Conservation (phyloP, 2,113 vertebrate species). For the Ictalurus furcatus region DNA sequence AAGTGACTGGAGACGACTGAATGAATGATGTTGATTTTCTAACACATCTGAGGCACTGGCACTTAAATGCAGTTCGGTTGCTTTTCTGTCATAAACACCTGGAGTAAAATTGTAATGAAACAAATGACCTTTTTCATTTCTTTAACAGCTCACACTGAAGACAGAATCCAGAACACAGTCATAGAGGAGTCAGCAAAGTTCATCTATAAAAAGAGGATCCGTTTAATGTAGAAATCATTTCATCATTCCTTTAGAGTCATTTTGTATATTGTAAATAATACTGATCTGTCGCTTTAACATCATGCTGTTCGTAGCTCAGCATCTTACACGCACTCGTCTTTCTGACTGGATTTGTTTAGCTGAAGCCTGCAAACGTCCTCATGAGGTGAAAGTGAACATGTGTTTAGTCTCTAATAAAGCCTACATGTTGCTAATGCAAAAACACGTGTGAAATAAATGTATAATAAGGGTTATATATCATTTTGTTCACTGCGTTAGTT, state of each 20-base stretch:
- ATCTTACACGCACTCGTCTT: background rate
- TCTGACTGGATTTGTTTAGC: conserved; percentile 1
- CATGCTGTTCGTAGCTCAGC: background rate
- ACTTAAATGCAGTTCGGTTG: too few species aligned
- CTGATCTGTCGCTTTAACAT: background rate
- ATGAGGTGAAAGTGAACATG: too few species aligned
- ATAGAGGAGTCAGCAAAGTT: background rate
- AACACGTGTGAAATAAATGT: too few species aligned
- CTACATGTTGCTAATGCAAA: too few species aligned
- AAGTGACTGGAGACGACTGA: too few species aligned
- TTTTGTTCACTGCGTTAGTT: too few species aligned
- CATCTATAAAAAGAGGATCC: background rate
- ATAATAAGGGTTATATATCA: too few species aligned
- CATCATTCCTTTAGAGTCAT: background rate
- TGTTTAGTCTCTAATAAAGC: too few species aligned
- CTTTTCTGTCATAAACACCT: background rate
- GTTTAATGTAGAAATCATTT: background rate
- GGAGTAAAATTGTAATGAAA: too few species aligned
- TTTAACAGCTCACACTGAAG: background rate
- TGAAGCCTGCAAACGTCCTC: background rate
- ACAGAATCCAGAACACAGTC: background rate
- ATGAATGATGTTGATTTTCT: too few species aligned
- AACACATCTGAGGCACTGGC: too few species aligned
- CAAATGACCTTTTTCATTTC: too few species aligned
- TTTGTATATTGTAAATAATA: background rate